Conservation (phyloP, 2,888 invertebrate species). For the Scelioninae gen. 1 region DNA sequence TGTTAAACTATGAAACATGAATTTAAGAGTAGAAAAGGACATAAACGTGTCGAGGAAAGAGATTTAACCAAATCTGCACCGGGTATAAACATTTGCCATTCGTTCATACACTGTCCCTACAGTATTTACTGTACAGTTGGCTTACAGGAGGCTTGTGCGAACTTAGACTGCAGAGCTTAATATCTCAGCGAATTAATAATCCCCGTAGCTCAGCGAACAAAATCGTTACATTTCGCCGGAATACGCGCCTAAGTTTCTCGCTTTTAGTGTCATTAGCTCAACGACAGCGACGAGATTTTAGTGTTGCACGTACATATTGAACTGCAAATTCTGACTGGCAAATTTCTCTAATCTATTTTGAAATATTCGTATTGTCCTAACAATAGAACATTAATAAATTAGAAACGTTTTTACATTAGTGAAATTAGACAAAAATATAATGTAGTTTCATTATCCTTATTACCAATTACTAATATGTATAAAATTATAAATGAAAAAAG, state of each 20-base stretch:
- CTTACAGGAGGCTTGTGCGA: slow-evolving; percentile 35
- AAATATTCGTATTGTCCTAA: slow-evolving; percentile 16
- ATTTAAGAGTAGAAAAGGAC: not conserved
- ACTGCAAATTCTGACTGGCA: slow-evolving; percentile 40
- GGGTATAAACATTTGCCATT: slow-evolving; percentile 47
- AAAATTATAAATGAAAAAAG: no score
- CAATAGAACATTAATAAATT: no score
- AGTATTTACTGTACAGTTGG: slow-evolving; percentile 49
- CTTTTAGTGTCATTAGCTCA: slow-evolving; percentile 66
- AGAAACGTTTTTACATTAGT: no score
- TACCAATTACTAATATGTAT: no score
- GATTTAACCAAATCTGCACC: slow-evolving; percentile 28
- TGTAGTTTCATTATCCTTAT: no score
- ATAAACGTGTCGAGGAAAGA: slow-evolving; percentile 6
- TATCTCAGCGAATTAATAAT: slow-evolving; percentile 67
- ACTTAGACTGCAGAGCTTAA: slow-evolving; percentile 51
- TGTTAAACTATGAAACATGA: not conserved
- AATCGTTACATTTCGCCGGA: slow-evolving; percentile 62
- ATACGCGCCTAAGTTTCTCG: slow-evolving; percentile 57
- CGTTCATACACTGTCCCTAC: slow-evolving; percentile 37
- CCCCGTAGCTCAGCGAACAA: slow-evolving; percentile 48
- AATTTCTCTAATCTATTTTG: slow-evolving; percentile 50
- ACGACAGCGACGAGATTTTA: slow-evolving; percentile 60
- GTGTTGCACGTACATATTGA: slow-evolving; percentile 46
- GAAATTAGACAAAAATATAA: no score